Evolutionary conservation across 1,140 invertebrate genomes (phyloP), one percentile per base, ranked within the genome.

Genomic region (Adelges cooleyi): DNA sequence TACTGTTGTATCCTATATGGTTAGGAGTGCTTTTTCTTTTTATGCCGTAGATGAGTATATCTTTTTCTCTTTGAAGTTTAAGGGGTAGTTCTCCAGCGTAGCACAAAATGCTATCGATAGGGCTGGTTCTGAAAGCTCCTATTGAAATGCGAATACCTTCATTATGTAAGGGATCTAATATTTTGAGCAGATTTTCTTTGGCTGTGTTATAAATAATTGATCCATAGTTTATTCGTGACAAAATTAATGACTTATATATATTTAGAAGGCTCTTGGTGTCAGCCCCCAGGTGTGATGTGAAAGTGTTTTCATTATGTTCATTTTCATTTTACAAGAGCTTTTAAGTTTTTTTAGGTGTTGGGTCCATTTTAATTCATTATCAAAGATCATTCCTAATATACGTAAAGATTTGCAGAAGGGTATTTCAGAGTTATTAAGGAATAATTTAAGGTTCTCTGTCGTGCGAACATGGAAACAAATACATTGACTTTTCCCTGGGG

Each of bases 301-400:
- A 29, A 29, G 17, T 33, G 50, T 36, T 52, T 52, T 52, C 25
- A 52, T 52, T 36, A 52, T 52, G 9, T 52, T 52, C 8, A 52
- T 52, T 36, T 29, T 53, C 2, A 6, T 53, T 53, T 53, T 53
- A n/a, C 33, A 36, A 3, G 18, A 53, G 33, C 9, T 38, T 53
- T 53, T 38, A 15, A 53, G 33, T 53, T 53, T 2, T 52, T 52
- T 15, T 50, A n/a, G 10, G 20, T 18, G 40, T 4, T 11, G n/a
- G 20, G 46, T 49, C 20, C 46, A 49, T 25, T 49, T 48, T 13
- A 18, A 20, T 18, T 48, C 5, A 48, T 20, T 20, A 20, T 48
- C 44, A 20, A 48, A 48, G 17, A 48, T 48, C 17, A 48, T 48
- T 48, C 44, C 44, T 48, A 48, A 20, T 48, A 48, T 48, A 3